A percentile compares a stretch with the other conserved stretches of the same genome.
Evolutionary conservation across 2,888 invertebrate species (phyloP).

Genomic region (Emmelina monodactyla): DNA sequence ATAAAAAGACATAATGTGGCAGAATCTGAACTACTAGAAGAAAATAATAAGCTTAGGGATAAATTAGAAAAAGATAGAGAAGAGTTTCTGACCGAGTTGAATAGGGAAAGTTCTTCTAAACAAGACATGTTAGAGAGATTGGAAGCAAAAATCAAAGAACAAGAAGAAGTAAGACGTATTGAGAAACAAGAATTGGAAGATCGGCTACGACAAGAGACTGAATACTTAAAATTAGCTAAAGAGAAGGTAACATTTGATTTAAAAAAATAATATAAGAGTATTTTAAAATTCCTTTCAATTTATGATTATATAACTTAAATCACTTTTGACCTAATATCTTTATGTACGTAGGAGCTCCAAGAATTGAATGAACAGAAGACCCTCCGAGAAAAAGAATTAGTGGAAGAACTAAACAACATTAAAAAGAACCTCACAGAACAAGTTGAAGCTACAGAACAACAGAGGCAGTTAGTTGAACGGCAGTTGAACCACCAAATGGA

Average conservation of each 20-base stretch:
- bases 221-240: conserved; percentile 45
- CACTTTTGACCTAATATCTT: no score
- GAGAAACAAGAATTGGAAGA: conserved; percentile 46
- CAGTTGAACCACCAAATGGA: conserved; percentile 37
- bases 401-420: conserved; percentile 39
- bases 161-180: conserved; percentile 46
- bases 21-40: conserved; percentile 45
- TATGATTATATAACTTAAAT: no score
- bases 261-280: no score
- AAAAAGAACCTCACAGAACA: conserved; percentile 39
- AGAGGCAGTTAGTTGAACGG: conserved; percentile 35
- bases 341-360: conserved; percentile 49
- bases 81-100: conserved; percentile 53
- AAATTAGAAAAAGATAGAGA: conserved; percentile 55
- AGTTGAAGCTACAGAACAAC: conserved; percentile 45
- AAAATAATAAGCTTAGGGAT: conserved; percentile 50
- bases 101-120: conserved; percentile 58
- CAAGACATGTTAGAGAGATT: conserved; percentile 57
- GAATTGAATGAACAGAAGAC: conserved; percentile 40
- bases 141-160: conserved; percentile 50
- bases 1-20: conserved; percentile 43
- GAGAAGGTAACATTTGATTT: conserved; percentile 40
- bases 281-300: no score
- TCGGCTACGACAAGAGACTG: conserved; percentile 40
- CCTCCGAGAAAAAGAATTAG: conserved; percentile 37